Conservation (phyloP, 2,113 vertebrate species). For the Ovis aries region ARS-UI_Ramb_v3.0 NC_056069.1:19001001-19001500, state of each 20-base stretch:
- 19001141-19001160: not conserved
- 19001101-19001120: too few species aligned
- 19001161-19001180: not conserved
- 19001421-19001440: not conserved
- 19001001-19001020: not conserved
- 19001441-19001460: not conserved
- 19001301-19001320: too few species aligned
- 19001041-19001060: not conserved
- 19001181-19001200: not conserved
- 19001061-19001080: not conserved
- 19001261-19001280: not conserved
- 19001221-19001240: not conserved
- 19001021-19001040: not conserved
- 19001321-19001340: not conserved
- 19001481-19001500: not conserved
- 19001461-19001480: not conserved
- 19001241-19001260: not conserved
- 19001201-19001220: not conserved
- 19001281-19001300: not conserved
- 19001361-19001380: not conserved
- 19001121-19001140: not conserved
- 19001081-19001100: not conserved
- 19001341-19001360: not conserved
- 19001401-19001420: not conserved
- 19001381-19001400: not conserved